Base-by-base conservation (phyloP, 2,797 vertebrate species). In the Gallinago solitaria region DNA sequence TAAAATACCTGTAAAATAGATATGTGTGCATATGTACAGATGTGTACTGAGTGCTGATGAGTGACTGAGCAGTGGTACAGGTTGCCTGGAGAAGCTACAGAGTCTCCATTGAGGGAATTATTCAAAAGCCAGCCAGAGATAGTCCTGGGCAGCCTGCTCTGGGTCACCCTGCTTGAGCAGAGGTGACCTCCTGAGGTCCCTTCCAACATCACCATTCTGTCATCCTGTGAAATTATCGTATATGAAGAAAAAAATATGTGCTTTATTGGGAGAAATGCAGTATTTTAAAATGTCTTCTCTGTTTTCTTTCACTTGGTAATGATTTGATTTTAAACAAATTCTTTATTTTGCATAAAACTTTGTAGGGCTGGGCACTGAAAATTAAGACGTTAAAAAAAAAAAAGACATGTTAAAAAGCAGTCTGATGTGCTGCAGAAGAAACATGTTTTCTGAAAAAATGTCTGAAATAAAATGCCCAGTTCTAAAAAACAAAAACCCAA, bases 1-100 rank as follows among this genome's bases (percentile, higher is more conserved):
- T 5, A 33, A 35, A 48, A 24, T 39, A 45, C 9, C 33, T 53
- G 4, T 47, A n/a, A 68, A 91, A 71, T 13, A 80, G 37, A 16
- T 76, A 11, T 4, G 2, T 5, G 1, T 19, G 8, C 3, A 0
- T 37, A 4, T 6, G 5, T 57, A 47, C 1, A 0, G 15, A 19
- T 28, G 2, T 41, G 19, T 48, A 21, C 11, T 47, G 33, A 59
- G 35, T 27, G 48, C 41, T 45, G 51, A n/a, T 3, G 10, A 15
- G 28, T 37, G 48, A 27, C 16, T 57, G 37, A 69, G 41, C 30
- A 4, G 5, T 56, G 48, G 11, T 33, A 59, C 0, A 35, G 5
- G 5, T 32, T 83, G 13, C 33, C 23, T 2, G 1, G 25, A 75
- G 53, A 48, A 67, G 20, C 9, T 69, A 6, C 54, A 32, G 50